Conservation (phyloP, 64 coral and sea anemone genomes). For the Actinia equina region DNA sequence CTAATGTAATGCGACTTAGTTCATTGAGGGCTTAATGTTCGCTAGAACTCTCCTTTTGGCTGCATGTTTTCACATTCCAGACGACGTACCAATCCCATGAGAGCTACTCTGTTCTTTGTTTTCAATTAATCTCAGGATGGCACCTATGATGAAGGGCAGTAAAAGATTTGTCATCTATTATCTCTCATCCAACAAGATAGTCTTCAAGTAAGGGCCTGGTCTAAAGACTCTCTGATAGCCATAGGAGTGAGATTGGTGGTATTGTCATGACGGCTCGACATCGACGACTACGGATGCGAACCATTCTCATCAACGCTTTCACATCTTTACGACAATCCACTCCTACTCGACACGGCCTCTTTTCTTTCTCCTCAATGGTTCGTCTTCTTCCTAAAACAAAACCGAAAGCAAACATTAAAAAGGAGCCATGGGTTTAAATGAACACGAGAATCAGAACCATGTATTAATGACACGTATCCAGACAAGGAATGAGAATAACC, state of each 20-base stretch:
- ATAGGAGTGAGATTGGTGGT: neutral
- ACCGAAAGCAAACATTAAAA: neutral
- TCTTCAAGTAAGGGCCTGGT: neutral
- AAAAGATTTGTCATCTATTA: neutral
- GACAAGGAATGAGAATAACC: too few species aligned
- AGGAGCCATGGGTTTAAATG: too few species aligned
- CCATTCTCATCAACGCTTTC: neutral
- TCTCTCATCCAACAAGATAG: neutral
- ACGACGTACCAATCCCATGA: too few species aligned
- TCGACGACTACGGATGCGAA: slow-evolving; percentile 3
- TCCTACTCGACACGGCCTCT: neutral
- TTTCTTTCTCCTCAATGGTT: neutral
- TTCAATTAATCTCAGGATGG: neutral
- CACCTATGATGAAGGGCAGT: neutral
- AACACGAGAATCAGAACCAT: too few species aligned
- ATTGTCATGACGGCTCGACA: neutral
- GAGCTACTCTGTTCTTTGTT: too few species aligned
- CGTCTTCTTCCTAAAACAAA: neutral
- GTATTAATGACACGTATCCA: too few species aligned
- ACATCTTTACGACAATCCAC: neutral
- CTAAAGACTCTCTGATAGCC: neutral
- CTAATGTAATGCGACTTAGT: too few species aligned
- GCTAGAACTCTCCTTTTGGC: too few species aligned
- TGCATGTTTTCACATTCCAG: too few species aligned
- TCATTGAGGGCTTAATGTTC: too few species aligned